Percentiles rank a stretch among this genome's conserved stretches.
These are phyloP conservation scores for Drosophila colorata DNA, from an alignment of 2,888 invertebrate genomes.

Conservation along the genomic window DNA sequence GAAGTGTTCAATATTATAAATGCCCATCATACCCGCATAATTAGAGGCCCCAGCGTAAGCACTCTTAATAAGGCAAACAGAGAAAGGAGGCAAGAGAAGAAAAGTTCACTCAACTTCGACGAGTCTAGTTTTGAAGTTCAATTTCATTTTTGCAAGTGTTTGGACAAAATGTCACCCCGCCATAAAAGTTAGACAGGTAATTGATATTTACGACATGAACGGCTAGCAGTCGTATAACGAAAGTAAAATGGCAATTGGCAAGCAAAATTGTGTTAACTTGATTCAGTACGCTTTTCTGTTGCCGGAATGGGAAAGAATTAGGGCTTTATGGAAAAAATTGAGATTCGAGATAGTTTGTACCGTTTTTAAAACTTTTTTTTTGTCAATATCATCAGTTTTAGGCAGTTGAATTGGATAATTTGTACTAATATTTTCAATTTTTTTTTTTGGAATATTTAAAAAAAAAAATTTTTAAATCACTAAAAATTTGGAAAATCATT, in stretches of 20 bases:
- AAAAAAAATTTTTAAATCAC: no score
- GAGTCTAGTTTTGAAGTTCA: slow-evolving; percentile 13
- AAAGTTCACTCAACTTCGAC: slow-evolving; percentile 66
- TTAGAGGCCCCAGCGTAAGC: slow-evolving; percentile 23
- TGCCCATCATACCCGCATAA: slow-evolving; percentile 47
- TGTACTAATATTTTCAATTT: no score
- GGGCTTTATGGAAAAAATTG: no score
- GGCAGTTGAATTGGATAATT: no score
- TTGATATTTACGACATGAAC: slow-evolving; percentile 38
- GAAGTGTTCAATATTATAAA: slow-evolving; percentile 22
- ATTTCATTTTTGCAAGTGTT: slow-evolving; percentile 30
- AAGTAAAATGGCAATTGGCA: slow-evolving; percentile 39
- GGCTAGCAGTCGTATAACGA: slow-evolving; percentile 18
- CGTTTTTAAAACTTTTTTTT: no score
- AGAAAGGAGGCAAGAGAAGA: slow-evolving; percentile 46
- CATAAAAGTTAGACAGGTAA: slow-evolving; percentile 36
- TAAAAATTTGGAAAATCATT: no score
- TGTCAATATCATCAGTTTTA: no score
- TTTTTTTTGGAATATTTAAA: no score
- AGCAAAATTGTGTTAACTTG: not conserved
- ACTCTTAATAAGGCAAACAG: slow-evolving; percentile 49
- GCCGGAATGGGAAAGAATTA: not conserved
- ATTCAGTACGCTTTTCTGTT: not conserved
- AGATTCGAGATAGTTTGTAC: no score
- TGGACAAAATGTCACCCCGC: slow-evolving; percentile 42